Evolutionary conservation across 1,140 invertebrate genomes (phyloP).

Genomic region (Drosophila pallidifrons): DNA sequence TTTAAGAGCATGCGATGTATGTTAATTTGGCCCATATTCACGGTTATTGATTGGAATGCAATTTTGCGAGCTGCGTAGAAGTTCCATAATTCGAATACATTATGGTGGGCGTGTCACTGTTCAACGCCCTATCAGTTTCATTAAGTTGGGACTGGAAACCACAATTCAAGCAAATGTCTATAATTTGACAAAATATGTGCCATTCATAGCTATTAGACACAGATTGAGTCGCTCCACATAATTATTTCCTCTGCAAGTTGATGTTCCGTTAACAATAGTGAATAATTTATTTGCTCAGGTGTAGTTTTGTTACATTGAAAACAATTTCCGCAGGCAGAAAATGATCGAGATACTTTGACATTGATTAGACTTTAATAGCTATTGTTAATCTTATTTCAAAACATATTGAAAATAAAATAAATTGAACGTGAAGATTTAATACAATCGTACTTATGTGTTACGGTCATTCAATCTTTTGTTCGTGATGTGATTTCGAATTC

Average conservation of each 20-base stretch:
- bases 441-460: neutral
- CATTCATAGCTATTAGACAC: neutral
- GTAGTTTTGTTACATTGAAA: too few relatives aligned
- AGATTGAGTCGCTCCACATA: neutral
- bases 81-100: conserved; percentile 58
- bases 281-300: neutral
- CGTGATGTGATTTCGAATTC: neutral
- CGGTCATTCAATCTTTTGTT: neutral
- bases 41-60: conserved; percentile 68
- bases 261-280: neutral
- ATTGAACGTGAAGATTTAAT: too few relatives aligned
- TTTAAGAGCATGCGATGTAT: conserved; percentile 33
- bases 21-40: conserved; percentile 38
- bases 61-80: conserved; percentile 50
- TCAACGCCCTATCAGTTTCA: neutral
- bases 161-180: neutral
- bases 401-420: too few relatives aligned
- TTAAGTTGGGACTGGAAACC: too few relatives aligned
- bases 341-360: too few relatives aligned
- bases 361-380: too few relatives aligned
- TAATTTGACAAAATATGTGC: conserved; percentile 26
- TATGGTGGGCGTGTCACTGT: conserved; percentile 12
- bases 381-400: too few relatives aligned
- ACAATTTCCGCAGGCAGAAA: too few relatives aligned
- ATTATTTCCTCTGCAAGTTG: conserved; percentile 3